Percentiles rank a stretch among this genome's conserved stretches.
phyloP scores from a whole-genome alignment of 2,113 vertebrate species.

The Lates calcarifer region DNA sequence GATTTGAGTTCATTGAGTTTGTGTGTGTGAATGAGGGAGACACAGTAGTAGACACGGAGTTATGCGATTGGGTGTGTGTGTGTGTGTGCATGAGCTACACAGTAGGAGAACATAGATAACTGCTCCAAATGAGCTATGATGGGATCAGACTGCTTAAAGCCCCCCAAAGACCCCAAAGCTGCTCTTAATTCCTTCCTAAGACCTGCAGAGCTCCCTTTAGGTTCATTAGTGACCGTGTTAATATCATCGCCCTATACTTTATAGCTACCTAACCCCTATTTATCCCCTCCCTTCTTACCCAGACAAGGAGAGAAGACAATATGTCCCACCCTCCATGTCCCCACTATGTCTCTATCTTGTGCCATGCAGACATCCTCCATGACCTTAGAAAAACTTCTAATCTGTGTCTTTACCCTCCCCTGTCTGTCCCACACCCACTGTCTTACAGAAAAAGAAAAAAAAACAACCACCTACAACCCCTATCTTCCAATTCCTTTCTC shows the following conservation, averaged over 20 bases:
- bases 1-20: neutral
- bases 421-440: slow-evolving; percentile 58
- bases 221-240: slow-evolving; percentile 66
- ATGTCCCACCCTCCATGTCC: slow-evolving; percentile 9
- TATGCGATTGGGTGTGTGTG: slow-evolving; percentile 2
- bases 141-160: slow-evolving; percentile 71
- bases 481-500: slow-evolving; percentile 1
- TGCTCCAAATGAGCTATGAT: slow-evolving; percentile 68
- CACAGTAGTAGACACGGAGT: no score
- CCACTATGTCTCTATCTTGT: slow-evolving; percentile 44
- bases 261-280: slow-evolving; percentile 35
- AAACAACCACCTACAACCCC: slow-evolving; percentile 49
- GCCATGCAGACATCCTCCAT: slow-evolving; percentile 63
- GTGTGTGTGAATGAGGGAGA: neutral
- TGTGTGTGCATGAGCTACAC: slow-evolving; percentile 2
- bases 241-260: slow-evolving; percentile 51
- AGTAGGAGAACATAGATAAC: slow-evolving; percentile 57
- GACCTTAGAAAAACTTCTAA: slow-evolving; percentile 61
- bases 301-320: slow-evolving; percentile 45
- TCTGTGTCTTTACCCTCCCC: slow-evolving; percentile 44
- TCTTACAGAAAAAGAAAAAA: slow-evolving; percentile 36
- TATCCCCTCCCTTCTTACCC: slow-evolving; percentile 27
- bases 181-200: slow-evolving; percentile 59
- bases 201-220: slow-evolving; percentile 46
- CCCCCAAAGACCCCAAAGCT: slow-evolving; percentile 66